Base-by-base conservation (phyloP, 2,888 invertebrate species). In the Microctonus aethiopoides region DNA sequence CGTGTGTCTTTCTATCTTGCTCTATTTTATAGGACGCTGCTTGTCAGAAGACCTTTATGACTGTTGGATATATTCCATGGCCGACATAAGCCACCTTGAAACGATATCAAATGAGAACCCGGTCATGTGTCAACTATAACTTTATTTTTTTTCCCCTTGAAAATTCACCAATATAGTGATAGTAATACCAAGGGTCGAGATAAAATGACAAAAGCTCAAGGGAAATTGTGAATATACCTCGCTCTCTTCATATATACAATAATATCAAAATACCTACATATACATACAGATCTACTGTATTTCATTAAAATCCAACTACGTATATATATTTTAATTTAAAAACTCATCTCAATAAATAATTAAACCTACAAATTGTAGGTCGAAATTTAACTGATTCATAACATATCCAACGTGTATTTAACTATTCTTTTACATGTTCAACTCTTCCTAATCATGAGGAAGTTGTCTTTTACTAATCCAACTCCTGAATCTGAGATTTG, bases 151-250 rank as follows among this genome's bases (percentile, higher is more conserved):
- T 9, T 20, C 13, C 6, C 32, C 32, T 57, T 32, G 20, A 26
- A 34, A 13, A 32, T 57, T 32, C 57, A 57, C 32, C 46, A 7
- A 29, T 57, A 16, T 57, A 3, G 20, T 29, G 54, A 10, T 7
- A n/a, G n/a, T n/a, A n/a, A n/a, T n/a, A 2, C 16, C 32, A 0
- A 34, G 57, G 29, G 32, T 57, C 29, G 16, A 10, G 57, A 20
- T 57, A 34, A 32, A 34, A 29, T 57, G 57, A 57, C 32, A 57
- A 32, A 34, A 56, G 20, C 57, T 57, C 57, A 34, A 16, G 57
- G 57, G 57, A 32, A 57, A 57, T 57, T 26, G 54, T 3, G 54
- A 7, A 29, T n/a, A 16, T 3, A 5, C 10, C 16, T 16, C 26
- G 9, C 32, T 32, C 2, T 34, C n/a, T n/a, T n/a, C 5, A 29